A percentile compares a stretch with the other conserved stretches of the same genome.
These are phyloP conservation scores for Agapetus fuscipes DNA, from an alignment of 2,888 invertebrate species.

Conservation along the genomic window DNA sequence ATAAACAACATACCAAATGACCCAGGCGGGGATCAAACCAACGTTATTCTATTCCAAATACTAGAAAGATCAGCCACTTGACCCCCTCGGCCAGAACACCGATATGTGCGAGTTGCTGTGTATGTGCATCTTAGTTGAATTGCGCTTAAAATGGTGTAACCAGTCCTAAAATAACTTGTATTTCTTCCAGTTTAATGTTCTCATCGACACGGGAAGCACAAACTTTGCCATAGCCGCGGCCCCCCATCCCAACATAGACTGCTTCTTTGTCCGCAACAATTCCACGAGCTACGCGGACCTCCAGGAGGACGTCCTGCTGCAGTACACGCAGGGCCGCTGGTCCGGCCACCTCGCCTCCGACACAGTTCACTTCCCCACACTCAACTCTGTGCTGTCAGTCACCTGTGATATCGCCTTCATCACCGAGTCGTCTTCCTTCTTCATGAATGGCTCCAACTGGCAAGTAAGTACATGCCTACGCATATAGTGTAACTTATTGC, in stretches of 20 bases:
- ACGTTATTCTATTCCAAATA: too few relatives aligned
- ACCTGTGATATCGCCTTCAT: conserved; percentile 47
- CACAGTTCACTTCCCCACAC: conserved; percentile 36
- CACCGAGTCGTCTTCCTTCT: conserved; percentile 45
- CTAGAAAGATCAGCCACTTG: too few relatives aligned
- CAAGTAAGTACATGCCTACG: conserved; percentile 37
- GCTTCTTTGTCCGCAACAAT: conserved; percentile 33
- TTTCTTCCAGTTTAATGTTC: conserved; percentile 44
- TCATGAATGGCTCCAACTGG: conserved; percentile 51
- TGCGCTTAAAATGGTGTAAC: too few relatives aligned
- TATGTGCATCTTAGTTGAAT: too few relatives aligned
- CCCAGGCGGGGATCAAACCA: too few relatives aligned
- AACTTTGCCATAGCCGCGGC: conserved; percentile 52
- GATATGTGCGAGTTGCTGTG: too few relatives aligned
- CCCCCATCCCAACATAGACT: conserved; percentile 35
- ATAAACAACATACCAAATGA: too few relatives aligned
- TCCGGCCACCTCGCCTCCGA: conserved; percentile 43
- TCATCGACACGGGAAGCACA: conserved; percentile 58
- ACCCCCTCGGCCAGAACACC: too few relatives aligned
- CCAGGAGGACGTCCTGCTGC: conserved; percentile 32
- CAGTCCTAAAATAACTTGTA: too few relatives aligned
- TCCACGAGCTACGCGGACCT: conserved; percentile 29
- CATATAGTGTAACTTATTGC: too few relatives aligned
- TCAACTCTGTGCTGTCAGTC: conserved; percentile 35
- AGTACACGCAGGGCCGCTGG: conserved; percentile 53